Evolutionary conservation across 2,797 vertebrate species (phyloP), one percentile per base, ranked within the genome.

Genomic region (Cynopterus sphinx): DNA sequence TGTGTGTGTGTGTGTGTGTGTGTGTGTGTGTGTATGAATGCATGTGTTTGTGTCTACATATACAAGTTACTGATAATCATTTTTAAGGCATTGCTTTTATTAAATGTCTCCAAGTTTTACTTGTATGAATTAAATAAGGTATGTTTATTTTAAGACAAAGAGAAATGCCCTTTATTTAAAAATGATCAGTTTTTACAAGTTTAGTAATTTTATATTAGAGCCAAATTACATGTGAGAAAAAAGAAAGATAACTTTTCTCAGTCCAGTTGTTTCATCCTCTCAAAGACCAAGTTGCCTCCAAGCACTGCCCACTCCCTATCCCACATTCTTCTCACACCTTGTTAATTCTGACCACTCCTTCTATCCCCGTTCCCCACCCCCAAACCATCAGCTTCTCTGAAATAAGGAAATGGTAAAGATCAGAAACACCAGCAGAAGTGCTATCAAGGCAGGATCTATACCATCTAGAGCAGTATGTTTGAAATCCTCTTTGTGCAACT

Each of bases 91-190:
- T 9, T 43, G 10, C 6, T 87, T 81, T 85, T 59, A 85, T 92
- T 67, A 89, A 93, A 74, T 89, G 24, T 86, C 74, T 65, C 24
- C 39, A 83, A 70, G 12, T 65, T 78, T 71, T 84, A n/a, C 13
- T 79, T 65, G 26, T 17, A 59, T 65, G 61, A 51, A 53, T 73
- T 43, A 26, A 70, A 49, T 49, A 71, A 71, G 12, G 53, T 24
- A 26, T 73, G 5, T 74, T 65, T 2, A 41, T 73, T 75, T 96
- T 78, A 65, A 43, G 8, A 65, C 7, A 84, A 81, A 12, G 24
- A 85, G 31, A 59, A 94, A 53, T n/a, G 1, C 1, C 9, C 28
- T 95, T 4, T 26, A 17, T 70, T 93, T 91, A 71, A 55, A 91
- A 78, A 15, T 12, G 6, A 65, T 46, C 19, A 41, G 4, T 36